These are phyloP conservation scores for Cyprinella venusta DNA, from an alignment of 2,797 vertebrate species.

Conservation along the genomic window DNA sequence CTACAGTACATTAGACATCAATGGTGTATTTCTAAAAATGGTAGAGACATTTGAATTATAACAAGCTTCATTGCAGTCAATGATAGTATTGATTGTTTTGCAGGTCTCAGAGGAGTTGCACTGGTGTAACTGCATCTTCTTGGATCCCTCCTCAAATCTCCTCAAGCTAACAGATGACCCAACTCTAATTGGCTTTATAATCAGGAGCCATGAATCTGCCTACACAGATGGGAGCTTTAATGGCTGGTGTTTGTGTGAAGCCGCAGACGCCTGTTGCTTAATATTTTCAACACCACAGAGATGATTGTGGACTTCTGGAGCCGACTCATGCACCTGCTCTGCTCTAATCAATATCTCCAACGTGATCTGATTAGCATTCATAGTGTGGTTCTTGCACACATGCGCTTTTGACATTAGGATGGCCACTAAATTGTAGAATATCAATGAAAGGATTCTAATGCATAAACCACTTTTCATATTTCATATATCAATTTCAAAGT, in stretches of 20 bases:
- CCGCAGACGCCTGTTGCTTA: conserved; percentile 3
- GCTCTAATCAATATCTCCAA: conserved; percentile 1
- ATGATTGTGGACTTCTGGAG: conserved; percentile 15
- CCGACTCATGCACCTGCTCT: conserved; percentile 9
- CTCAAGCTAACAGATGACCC: conserved; percentile 25
- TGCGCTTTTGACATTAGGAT: background rate
- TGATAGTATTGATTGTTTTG: conserved; percentile 6
- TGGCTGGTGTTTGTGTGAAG: conserved; percentile 7
- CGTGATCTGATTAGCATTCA: background rate
- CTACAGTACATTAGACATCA: background rate
- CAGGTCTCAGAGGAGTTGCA: background rate
- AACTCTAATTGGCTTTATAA: conserved; percentile 20
- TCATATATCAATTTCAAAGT: background rate
- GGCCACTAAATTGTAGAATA: background rate
- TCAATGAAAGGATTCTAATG: background rate
- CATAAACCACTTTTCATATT: background rate
- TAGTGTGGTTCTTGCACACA: background rate
- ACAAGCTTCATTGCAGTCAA: background rate
- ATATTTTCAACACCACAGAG: conserved; percentile 7
- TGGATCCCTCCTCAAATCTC: background rate
- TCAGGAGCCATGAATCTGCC: conserved; percentile 24
- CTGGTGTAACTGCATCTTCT: background rate
- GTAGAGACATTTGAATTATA: background rate
- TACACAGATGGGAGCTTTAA: conserved; percentile 31
- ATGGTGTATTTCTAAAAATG: background rate